Percentiles rank a stretch among this genome's conserved stretches.
Evolutionary conservation across 2,888 invertebrate genomes (phyloP).

Genomic region (Helobdella robusta): DNA sequence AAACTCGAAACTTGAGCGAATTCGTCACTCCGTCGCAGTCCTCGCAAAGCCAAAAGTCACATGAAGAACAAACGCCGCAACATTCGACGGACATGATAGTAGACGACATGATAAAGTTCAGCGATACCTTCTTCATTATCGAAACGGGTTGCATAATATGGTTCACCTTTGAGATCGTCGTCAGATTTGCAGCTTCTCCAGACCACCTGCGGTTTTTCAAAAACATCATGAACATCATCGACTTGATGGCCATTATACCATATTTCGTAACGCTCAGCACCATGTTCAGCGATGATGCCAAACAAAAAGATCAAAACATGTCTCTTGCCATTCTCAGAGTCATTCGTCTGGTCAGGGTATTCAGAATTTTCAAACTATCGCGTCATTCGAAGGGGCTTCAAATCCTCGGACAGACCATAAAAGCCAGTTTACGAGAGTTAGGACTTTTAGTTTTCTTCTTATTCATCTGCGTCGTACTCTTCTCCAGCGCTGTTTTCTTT

Average conservation of each 20-base stretch:
- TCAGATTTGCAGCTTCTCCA: conserved; percentile 96
- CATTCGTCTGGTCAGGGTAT: conserved; percentile 95
- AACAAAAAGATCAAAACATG: conserved; percentile 39
- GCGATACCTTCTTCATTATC: conserved; percentile 98
- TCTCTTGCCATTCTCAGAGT: conserved; percentile 86
- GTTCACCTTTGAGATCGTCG: conserved; percentile 90
- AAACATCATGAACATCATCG: conserved; percentile 99
- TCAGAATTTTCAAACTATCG: conserved; percentile 98
- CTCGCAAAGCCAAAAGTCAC: background rate
- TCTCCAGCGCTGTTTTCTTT: conserved; percentile 89
- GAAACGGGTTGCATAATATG: conserved; percentile 98
- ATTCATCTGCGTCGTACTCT: conserved; percentile 92
- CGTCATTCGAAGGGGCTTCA: conserved; percentile 98
- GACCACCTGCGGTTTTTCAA: conserved; percentile 97
- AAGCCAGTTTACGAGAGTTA: conserved; percentile 97
- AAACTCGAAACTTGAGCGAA: conserved; percentile 39
- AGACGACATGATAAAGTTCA: conserved; percentile 96
- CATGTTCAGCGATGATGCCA: conserved; percentile 80
- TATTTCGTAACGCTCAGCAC: conserved; percentile 98
- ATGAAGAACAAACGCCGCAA: background rate
- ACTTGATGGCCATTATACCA: conserved; percentile 97
- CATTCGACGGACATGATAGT: background rate
- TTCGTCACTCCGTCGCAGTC: conserved; percentile 59
- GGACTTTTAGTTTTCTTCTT: conserved; percentile 99
- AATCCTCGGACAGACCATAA: conserved; percentile 93